phyloP scores from a whole-genome alignment of 2,888 invertebrate genomes.

The Amphipoea oculea region DNA sequence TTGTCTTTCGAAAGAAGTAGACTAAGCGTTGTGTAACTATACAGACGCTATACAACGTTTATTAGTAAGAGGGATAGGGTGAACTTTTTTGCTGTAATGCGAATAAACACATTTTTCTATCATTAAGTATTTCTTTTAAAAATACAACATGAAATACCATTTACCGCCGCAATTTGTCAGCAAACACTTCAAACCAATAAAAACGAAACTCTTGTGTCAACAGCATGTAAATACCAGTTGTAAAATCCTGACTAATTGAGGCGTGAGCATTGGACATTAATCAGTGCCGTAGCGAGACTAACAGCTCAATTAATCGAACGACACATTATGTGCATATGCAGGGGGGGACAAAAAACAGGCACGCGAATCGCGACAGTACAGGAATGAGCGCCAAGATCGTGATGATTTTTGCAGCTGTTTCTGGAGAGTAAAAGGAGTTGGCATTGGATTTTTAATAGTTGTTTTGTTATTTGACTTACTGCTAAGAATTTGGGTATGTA shows the following conservation, averaged over 20 bases:
- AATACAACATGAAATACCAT: slow-evolving; percentile 5
- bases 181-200: slow-evolving; percentile 26
- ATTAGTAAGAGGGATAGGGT: too few relatives aligned
- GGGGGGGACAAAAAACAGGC: slow-evolving; percentile 43
- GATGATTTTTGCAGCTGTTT: slow-evolving; percentile 3
- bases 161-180: slow-evolving; percentile 20
- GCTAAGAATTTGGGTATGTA: too few relatives aligned
- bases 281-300: slow-evolving; percentile 69
- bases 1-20: too few relatives aligned
- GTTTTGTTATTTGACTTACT: too few relatives aligned
- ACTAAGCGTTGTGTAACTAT: too few relatives aligned
- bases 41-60: too few relatives aligned
- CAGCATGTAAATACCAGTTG: slow-evolving; percentile 63
- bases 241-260: slow-evolving; percentile 61
- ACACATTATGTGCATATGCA: slow-evolving; percentile 69
- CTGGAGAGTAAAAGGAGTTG: not conserved
- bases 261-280: slow-evolving; percentile 71
- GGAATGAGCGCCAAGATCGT: not conserved
- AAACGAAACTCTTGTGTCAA: slow-evolving; percentile 68
- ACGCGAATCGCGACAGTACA: slow-evolving; percentile 50
- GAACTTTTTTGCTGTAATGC: too few relatives aligned
- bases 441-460: not conserved
- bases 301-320: slow-evolving; percentile 76
- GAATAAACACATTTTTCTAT: not conserved
- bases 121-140: not conserved